phyloP scores from a whole-genome alignment of 2,888 invertebrate species.

The Rhamnusium bicolor region DNA sequence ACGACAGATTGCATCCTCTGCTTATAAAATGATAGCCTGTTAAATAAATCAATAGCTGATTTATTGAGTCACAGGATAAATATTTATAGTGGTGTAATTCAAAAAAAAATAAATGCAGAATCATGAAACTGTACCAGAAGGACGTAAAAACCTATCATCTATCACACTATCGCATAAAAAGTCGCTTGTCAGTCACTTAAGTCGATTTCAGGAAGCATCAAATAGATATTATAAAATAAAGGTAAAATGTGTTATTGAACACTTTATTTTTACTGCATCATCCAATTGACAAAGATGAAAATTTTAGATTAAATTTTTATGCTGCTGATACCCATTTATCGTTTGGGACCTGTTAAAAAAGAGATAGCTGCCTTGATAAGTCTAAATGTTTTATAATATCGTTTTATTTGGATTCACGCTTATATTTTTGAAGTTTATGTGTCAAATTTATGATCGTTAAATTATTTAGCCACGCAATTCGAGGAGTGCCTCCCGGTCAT shows the following conservation, averaged over 20 bases:
- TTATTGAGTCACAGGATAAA: no score
- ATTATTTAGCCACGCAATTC: not conserved
- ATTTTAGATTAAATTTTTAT: not conserved
- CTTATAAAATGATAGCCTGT: no score
- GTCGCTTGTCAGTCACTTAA: not conserved
- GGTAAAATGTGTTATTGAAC: not conserved
- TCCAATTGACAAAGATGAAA: not conserved
- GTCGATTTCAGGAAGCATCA: not conserved
- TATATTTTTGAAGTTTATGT: not conserved
- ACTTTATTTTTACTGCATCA: not conserved
- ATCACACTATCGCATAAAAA: not conserved
- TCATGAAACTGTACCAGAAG: no score
- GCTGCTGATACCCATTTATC: not conserved
- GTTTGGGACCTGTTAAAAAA: not conserved
- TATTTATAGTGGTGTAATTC: no score
- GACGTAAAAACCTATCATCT: no score
- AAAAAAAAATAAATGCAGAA: no score
- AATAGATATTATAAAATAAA: not conserved
- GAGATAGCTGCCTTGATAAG: not conserved
- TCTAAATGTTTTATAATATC: not conserved
- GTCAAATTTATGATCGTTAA: not conserved
- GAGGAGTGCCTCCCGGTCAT: not conserved
- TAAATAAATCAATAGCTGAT: no score
- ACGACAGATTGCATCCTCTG: no score
- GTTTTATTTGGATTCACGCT: not conserved